phyloP scores from a whole-genome alignment of 2,888 invertebrate genomes.

The Kryphioiulus occultus region DNA sequence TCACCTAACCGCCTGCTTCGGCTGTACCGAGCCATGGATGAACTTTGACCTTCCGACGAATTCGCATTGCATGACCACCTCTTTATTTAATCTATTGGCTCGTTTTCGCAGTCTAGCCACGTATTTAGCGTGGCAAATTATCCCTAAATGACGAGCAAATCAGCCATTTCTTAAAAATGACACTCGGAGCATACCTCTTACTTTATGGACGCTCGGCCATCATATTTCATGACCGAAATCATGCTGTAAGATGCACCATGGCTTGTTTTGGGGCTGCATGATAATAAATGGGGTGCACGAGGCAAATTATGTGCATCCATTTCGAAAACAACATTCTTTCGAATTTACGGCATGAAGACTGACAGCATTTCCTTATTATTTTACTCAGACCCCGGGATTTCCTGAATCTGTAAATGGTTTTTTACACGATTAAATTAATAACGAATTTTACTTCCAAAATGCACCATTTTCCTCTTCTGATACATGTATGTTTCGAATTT shows the following conservation, averaged over 20 bases:
- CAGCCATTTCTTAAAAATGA: slow-evolving; percentile 10
- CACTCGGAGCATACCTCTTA: slow-evolving; percentile 2
- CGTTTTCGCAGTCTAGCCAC: neutral
- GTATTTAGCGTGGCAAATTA: slow-evolving; percentile 26
- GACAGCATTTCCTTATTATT: slow-evolving; percentile 29
- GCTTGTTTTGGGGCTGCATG: neutral
- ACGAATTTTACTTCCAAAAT: neutral
- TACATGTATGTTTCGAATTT: neutral
- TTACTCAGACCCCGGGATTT: neutral
- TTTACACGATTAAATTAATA: neutral
- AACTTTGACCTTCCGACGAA: neutral
- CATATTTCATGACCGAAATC: neutral
- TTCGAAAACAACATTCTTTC: neutral
- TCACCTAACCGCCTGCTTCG: neutral
- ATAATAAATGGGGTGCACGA: neutral
- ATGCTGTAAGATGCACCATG: neutral
- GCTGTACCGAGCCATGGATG: neutral
- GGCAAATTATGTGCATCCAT: neutral
- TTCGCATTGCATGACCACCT: neutral
- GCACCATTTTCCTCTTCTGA: neutral
- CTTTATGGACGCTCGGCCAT: neutral
- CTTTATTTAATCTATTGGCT: neutral
- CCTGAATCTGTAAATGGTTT: neutral
- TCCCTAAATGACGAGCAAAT: neutral
- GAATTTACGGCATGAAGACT: neutral